These are phyloP conservation scores for Sparus aurata DNA, from an alignment of 2,797 vertebrate species.

Conservation along the genomic window DNA sequence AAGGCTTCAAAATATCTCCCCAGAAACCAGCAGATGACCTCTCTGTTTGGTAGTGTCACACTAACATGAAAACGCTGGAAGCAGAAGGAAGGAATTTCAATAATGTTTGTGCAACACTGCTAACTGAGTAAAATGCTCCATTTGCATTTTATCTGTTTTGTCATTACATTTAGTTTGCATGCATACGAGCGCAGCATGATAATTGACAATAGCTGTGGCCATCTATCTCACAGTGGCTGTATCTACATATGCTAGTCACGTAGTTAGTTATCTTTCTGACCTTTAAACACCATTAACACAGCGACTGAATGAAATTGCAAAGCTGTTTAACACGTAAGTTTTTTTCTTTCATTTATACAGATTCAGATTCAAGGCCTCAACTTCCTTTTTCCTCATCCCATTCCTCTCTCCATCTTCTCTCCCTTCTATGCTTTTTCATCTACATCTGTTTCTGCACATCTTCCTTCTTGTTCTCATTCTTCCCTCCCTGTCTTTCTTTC, in stretches of 20 bases:
- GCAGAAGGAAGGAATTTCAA: neutral
- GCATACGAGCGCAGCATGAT: neutral
- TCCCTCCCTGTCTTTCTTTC: neutral
- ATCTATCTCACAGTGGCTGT: neutral
- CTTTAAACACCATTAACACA: neutral
- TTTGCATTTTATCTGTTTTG: neutral
- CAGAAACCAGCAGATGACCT: neutral
- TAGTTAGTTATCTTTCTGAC: neutral
- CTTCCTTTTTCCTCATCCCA: neutral
- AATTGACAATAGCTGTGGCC: neutral
- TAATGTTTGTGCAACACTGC: neutral
- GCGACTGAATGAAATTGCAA: neutral
- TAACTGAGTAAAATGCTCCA: neutral
- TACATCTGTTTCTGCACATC: neutral
- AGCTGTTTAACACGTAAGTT: neutral
- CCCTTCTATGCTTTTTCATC: neutral
- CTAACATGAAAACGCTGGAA: neutral
- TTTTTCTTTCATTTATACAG: too few species aligned
- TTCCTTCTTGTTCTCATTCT: constrained; percentile 1
- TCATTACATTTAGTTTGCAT: neutral
- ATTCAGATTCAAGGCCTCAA: neutral
- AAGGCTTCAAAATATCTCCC: neutral
- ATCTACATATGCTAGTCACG: neutral
- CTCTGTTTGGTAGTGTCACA: neutral
- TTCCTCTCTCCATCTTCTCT: neutral